phyloP scores from a whole-genome alignment of 2,113 vertebrate species.

The Ploceus nigricollis region DNA sequence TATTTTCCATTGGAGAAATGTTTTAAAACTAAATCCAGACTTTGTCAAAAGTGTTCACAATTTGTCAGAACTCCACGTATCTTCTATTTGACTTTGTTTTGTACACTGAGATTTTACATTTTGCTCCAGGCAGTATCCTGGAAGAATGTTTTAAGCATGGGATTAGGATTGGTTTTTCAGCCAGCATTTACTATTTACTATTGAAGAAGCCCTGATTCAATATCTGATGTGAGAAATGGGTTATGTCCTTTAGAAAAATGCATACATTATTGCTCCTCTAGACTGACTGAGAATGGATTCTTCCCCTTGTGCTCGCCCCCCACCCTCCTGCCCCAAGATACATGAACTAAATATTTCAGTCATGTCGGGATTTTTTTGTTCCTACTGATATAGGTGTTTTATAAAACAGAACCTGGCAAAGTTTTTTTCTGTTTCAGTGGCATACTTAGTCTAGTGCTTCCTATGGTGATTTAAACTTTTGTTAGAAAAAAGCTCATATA shows the following conservation, averaged over 20 bases:
- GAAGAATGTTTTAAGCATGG: not conserved
- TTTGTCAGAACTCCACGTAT: rapidly evolving
- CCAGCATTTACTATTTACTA: not conserved
- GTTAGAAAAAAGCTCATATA: not conserved
- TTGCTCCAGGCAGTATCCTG: not conserved
- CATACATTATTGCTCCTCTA: not conserved
- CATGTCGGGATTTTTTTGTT: not conserved
- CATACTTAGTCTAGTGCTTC: not conserved
- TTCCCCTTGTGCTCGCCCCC: not conserved
- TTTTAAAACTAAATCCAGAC: not conserved
- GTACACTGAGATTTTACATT: not conserved
- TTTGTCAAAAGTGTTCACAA: not conserved
- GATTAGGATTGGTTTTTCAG: not conserved
- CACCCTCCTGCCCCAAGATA: rapidly evolving
- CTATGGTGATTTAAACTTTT: not conserved
- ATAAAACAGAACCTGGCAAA: not conserved
- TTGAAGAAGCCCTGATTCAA: not conserved
- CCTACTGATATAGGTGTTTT: not conserved
- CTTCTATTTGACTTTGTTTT: not conserved
- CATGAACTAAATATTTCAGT: not conserved
- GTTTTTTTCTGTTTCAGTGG: not conserved
- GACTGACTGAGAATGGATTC: not conserved
- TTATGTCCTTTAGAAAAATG: not conserved
- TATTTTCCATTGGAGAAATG: not conserved
- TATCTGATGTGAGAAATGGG: not conserved